Evolutionary conservation across 2,113 vertebrate species (phyloP), one percentile per base, ranked within the genome.

Genomic region (Cyanoramphus novaezelandiae): DNA sequence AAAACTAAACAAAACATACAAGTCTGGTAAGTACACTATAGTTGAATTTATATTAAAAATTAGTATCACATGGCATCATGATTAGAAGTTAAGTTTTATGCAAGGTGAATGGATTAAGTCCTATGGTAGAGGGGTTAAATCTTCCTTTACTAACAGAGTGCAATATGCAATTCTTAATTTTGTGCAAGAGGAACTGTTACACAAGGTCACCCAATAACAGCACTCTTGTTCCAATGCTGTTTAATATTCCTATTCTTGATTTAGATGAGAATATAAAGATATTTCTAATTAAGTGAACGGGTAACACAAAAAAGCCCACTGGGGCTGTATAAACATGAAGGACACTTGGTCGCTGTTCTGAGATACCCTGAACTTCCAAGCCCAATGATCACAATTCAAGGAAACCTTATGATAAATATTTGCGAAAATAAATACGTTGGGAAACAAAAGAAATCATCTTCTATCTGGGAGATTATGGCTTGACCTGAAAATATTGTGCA

Each of bases 191-290:
- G 68, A 77, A 72, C 39, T 79, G 64, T 94, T 90, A 95, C 82
- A 77, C 90, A 93, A 94, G 82, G 82, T 92, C 63, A 95, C 19
- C 41, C 53, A 86, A 83, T 35, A 86, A 94, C 44, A 92, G 4
- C 53, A 83, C 9, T 67, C 37, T 49, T 93, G 7, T 82, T 70
- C 15, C 31, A 53, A 31, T 53, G 49, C 50, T 95, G 7, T 88
- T 95, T 92, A 95, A 93, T 92, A 94, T 92, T 92, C 76, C 39
- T 67, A 41, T 27, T 76, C 70, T 92, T 94, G 64, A 94, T 94
- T 96, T 88, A 77, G n/a, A 63, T 33, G n/a, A 67, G 31, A 88
- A 27, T 70, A 46, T 43, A 53, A 86, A 74, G 37, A 11, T 90
- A 93, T 50, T 93, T 95, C 76, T 92, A 60, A 88, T 97, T 88